Conservation (phyloP, 2,113 vertebrate species). For the Oryzias celebensis region DNA sequence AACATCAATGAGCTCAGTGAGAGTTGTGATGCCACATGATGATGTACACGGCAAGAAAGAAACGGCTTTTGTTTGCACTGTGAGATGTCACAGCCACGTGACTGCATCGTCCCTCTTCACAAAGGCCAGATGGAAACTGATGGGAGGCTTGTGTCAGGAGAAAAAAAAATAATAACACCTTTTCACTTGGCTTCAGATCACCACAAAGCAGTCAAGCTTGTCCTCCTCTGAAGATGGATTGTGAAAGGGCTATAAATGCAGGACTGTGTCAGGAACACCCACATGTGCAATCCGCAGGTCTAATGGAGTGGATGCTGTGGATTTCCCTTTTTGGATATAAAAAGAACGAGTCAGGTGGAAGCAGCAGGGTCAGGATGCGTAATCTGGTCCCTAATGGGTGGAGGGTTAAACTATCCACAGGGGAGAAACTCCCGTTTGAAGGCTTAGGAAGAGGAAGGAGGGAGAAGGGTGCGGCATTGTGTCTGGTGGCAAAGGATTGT, state of each 20-base stretch:
- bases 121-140: conserved; percentile 37
- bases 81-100: conserved; percentile 1
- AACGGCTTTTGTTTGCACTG: neutral
- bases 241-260: conserved; percentile 66
- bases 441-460: conserved; percentile 11
- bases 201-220: conserved; percentile 38
- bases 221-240: conserved; percentile 42
- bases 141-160: conserved; percentile 3
- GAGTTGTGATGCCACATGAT: conserved; percentile 11
- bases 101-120: conserved; percentile 11
- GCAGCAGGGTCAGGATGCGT: conserved; percentile 33
- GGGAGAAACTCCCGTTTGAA: conserved; percentile 45
- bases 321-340: conserved; percentile 27
- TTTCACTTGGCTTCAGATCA: conserved; percentile 38
- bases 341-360: conserved; percentile 24
- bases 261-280: conserved; percentile 53
- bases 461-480: conserved; percentile 33
- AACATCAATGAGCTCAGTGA: neutral
- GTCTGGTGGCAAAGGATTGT: conserved; percentile 28
- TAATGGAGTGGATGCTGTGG: conserved; percentile 36
- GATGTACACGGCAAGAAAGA: conserved; percentile 4
- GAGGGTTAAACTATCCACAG: conserved; percentile 36
- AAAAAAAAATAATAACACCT: conserved; percentile 30
- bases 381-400: conserved; percentile 43
- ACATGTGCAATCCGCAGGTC: conserved; percentile 23